phyloP scores from a whole-genome alignment of 2,888 invertebrate genomes.

The Acleris literana region DNA sequence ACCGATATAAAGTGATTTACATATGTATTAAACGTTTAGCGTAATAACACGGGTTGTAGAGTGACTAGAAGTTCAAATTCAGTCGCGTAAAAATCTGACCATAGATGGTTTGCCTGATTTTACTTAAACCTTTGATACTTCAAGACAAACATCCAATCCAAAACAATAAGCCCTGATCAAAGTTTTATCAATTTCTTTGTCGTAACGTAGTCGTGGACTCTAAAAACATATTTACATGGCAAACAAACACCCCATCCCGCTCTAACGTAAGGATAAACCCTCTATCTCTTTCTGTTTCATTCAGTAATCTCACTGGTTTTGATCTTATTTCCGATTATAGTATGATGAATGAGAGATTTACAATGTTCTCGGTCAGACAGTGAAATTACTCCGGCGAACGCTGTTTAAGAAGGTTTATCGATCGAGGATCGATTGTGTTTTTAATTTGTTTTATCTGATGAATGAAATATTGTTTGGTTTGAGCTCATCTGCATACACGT shows the following conservation, averaged over 20 bases:
- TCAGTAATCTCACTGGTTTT: slow-evolving; percentile 60
- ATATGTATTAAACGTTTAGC: too few species aligned
- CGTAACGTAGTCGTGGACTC: slow-evolving; percentile 5
- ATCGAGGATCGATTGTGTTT: slow-evolving; percentile 27
- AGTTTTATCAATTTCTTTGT: too few species aligned
- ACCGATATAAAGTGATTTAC: too few species aligned
- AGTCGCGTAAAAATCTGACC: too few species aligned
- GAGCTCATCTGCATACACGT: background rate
- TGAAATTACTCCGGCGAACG: slow-evolving; percentile 54
- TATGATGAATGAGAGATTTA: slow-evolving; percentile 70
- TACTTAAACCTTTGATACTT: too few species aligned
- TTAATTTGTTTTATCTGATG: slow-evolving; percentile 34
- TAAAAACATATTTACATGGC: slow-evolving; percentile 16
- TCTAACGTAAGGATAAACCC: slow-evolving; percentile 14
- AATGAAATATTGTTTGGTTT: slow-evolving; percentile 26
- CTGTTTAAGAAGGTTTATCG: slow-evolving; percentile 45
- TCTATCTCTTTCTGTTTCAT: slow-evolving; percentile 46
- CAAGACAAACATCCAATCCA: too few species aligned
- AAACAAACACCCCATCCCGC: slow-evolving; percentile 18
- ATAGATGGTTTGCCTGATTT: too few species aligned
- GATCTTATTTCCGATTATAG: slow-evolving; percentile 69
- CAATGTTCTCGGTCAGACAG: slow-evolving; percentile 55
- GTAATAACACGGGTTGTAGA: too few species aligned
- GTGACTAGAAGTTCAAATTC: too few species aligned
- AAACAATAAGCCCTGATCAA: too few species aligned